Evolutionary conservation across 2,888 invertebrate genomes (phyloP).

Genomic region (Cheilosia grossa): DNA sequence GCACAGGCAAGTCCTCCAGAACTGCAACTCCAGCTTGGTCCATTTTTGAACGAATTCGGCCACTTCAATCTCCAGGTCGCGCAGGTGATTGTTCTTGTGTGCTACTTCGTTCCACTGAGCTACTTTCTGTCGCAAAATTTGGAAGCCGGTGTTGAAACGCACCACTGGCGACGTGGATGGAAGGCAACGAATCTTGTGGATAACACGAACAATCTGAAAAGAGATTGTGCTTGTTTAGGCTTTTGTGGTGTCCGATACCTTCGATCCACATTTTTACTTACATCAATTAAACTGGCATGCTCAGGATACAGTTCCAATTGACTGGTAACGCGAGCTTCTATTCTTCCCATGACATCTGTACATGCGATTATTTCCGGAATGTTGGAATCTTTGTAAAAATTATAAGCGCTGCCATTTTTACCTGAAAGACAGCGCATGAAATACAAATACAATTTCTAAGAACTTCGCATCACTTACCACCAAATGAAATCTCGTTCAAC

Average conservation of each 20-base stretch:
- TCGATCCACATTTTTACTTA: slow-evolving; percentile 80
- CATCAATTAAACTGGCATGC: slow-evolving; percentile 93
- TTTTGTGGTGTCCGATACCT: no score
- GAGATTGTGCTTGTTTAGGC: neutral
- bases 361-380: slow-evolving; percentile 90
- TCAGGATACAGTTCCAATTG: slow-evolving; percentile 93
- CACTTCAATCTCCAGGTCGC: slow-evolving; percentile 88
- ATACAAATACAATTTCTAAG: neutral
- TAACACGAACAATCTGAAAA: slow-evolving; percentile 84
- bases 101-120: slow-evolving; percentile 97
- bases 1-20: slow-evolving; percentile 93
- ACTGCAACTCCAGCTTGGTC: slow-evolving; percentile 94
- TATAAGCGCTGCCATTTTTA: slow-evolving; percentile 80
- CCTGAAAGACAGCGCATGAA: slow-evolving; percentile 19
- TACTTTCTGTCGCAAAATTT: slow-evolving; percentile 92
- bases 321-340: slow-evolving; percentile 86
- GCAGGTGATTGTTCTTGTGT: slow-evolving; percentile 92
- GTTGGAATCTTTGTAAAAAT: slow-evolving; percentile 94
- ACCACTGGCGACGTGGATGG: slow-evolving; percentile 92
- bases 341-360: slow-evolving; percentile 87
- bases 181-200: slow-evolving; percentile 88
- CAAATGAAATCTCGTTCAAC: slow-evolving; percentile 77
- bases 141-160: slow-evolving; percentile 94
- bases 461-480: slow-evolving; percentile 45
- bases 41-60: slow-evolving; percentile 93